Conservation (phyloP, 2,888 invertebrate species). For the Spodoptera littoralis region DNA sequence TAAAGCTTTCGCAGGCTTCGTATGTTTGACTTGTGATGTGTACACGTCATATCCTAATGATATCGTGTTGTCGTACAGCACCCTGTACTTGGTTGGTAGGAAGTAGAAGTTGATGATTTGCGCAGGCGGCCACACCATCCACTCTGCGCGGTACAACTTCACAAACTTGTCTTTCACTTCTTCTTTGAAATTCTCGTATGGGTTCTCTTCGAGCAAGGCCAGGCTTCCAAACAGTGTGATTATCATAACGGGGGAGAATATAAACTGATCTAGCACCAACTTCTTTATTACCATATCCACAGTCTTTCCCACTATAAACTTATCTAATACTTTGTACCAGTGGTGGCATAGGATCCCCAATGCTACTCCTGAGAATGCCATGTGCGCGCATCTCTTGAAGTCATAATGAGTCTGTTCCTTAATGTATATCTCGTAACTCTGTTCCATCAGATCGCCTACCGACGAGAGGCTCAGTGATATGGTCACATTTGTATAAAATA, state of each 20-base stretch:
- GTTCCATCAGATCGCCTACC: slow-evolving; percentile 94
- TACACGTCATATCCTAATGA: slow-evolving; percentile 96
- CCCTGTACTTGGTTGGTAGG: slow-evolving; percentile 94
- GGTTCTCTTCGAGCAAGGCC: slow-evolving; percentile 92
- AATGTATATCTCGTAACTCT: slow-evolving; percentile 93
- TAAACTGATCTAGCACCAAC: slow-evolving; percentile 94
- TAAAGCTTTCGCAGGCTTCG: slow-evolving; percentile 60
- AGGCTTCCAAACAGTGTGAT: slow-evolving; percentile 94
- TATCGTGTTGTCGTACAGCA: slow-evolving; percentile 96
- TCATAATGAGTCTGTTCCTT: slow-evolving; percentile 90
- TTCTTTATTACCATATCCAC: slow-evolving; percentile 92
- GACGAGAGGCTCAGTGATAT: slow-evolving; percentile 94
- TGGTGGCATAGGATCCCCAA: slow-evolving; percentile 95
- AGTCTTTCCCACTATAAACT: slow-evolving; percentile 92
- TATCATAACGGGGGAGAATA: slow-evolving; percentile 96
- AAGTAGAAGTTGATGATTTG: slow-evolving; percentile 97
- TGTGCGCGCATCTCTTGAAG: slow-evolving; percentile 91
- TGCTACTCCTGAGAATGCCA: slow-evolving; percentile 94
- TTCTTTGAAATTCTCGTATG: slow-evolving; percentile 89
- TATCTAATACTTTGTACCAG: slow-evolving; percentile 96
- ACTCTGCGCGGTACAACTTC: slow-evolving; percentile 95
- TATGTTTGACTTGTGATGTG: slow-evolving; percentile 94
- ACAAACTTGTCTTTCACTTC: slow-evolving; percentile 93
- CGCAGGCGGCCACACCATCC: slow-evolving; percentile 98
- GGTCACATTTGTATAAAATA: slow-evolving; percentile 94